These are phyloP conservation scores for Valencia hispanica DNA, from an alignment of 2,797 vertebrate species.

Conservation along the genomic window DNA sequence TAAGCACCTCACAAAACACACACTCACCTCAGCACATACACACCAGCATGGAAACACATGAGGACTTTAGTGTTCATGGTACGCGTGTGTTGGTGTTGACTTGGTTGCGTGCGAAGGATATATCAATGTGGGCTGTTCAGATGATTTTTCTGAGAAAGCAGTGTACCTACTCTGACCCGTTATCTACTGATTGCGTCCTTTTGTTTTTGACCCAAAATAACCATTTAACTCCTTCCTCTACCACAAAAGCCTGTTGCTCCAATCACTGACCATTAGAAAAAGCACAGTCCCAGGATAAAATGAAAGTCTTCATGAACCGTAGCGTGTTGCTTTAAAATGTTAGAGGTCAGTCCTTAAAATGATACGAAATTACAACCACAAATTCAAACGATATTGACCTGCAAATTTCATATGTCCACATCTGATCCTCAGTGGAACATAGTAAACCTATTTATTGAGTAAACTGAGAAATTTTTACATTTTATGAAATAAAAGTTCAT, in stretches of 20 bases:
- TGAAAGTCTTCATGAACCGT: background rate
- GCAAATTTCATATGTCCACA: background rate
- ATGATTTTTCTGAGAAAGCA: constrained; percentile 38
- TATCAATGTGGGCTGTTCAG: constrained; percentile 37
- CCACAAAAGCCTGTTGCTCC: constrained; percentile 16
- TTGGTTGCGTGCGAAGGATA: constrained; percentile 58
- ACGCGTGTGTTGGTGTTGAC: constrained; percentile 23
- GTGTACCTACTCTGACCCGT: constrained; percentile 40
- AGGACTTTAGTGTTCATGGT: background rate
- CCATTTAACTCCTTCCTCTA: constrained; percentile 4
- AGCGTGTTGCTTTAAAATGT: background rate
- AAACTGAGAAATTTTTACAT: too few species aligned
- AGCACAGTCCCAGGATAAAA: background rate
- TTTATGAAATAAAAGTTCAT: too few species aligned
- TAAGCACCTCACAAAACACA: constrained; percentile 10
- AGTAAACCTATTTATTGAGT: too few species aligned
- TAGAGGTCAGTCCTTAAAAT: background rate
- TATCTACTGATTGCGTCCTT: constrained; percentile 53
- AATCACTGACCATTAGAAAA: constrained; percentile 9
- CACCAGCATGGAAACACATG: constrained; percentile 3
- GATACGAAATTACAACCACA: background rate
- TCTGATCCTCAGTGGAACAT: background rate
- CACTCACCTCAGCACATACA: background rate
- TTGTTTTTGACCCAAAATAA: constrained; percentile 34
- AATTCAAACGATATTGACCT: background rate